Evolutionary conservation across 1,140 invertebrate species (phyloP).

Genomic region (Orchestia grillus): DNA sequence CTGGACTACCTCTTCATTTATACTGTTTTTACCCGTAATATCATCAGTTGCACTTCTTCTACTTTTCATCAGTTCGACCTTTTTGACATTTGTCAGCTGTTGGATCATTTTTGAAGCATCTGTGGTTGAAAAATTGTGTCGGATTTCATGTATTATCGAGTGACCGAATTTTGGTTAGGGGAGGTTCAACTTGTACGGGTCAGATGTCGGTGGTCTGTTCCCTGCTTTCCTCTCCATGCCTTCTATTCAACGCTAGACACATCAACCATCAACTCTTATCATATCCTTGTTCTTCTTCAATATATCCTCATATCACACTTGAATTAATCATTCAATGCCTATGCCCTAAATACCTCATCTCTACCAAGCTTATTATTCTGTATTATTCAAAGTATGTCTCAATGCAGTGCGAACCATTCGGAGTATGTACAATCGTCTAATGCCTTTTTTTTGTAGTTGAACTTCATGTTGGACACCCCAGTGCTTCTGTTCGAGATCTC

Average conservation of each 20-base stretch:
- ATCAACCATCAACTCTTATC: neutral
- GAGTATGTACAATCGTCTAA: no score
- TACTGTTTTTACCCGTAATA: neutral
- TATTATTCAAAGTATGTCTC: neutral
- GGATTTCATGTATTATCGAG: no score
- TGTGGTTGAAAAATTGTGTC: no score
- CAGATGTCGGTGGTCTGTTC: no score
- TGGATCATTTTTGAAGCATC: constrained; percentile 10
- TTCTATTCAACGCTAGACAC: neutral
- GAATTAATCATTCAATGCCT: neutral
- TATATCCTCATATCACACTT: neutral
- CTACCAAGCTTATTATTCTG: neutral
- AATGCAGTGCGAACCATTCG: no score
- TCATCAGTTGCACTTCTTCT: no score
- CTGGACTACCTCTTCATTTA: constrained; percentile 23
- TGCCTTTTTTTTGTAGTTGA: no score
- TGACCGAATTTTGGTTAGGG: no score
- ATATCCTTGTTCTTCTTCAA: neutral
- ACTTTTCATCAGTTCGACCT: neutral
- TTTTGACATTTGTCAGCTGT: neutral
- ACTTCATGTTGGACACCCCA: no score
- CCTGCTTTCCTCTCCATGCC: neutral
- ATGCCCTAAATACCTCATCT: neutral
- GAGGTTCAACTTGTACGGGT: no score
- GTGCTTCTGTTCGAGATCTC: no score